phyloP scores from a whole-genome alignment of 35 echinoderm and acorn worm species.

The Ophiothrix spiculata region DNA sequence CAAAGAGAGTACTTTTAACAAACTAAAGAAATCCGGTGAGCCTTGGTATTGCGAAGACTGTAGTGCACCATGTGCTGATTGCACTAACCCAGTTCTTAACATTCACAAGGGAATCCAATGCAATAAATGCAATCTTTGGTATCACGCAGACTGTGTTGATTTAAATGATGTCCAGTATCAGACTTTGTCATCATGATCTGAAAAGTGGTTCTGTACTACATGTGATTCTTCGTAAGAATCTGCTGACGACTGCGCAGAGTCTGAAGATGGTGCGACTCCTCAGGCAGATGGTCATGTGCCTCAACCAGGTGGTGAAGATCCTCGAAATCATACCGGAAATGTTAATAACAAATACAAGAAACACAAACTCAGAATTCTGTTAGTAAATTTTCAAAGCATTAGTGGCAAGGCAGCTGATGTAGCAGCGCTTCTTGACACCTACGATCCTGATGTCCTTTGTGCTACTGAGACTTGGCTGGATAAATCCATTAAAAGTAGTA shows the following conservation, averaged over 20 bases:
- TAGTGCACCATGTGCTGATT: background rate
- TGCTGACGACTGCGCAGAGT: too few species aligned
- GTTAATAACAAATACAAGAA: too few species aligned
- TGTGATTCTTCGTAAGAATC: too few species aligned
- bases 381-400: slow-evolving; percentile 37
- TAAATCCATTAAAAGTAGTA: background rate
- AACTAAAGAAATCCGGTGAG: too few species aligned
- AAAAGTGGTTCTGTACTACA: too few species aligned
- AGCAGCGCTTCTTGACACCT: background rate
- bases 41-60: background rate
- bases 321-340: too few species aligned
- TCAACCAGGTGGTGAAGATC: too few species aligned
- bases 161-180: background rate
- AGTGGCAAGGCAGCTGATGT: slow-evolving; percentile 17
- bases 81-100: background rate
- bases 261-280: too few species aligned
- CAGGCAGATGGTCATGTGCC: too few species aligned
- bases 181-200: too few species aligned
- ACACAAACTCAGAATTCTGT: background rate
- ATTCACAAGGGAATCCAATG: slow-evolving; percentile 2
- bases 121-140: background rate
- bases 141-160: background rate
- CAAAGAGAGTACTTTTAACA: too few species aligned
- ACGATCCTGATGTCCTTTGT: slow-evolving; percentile 29
- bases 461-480: slow-evolving; percentile 39